These are phyloP conservation scores for Tanypteryx hageni DNA, from an alignment of 2,888 invertebrate genomes.

Conservation along the genomic window DNA sequence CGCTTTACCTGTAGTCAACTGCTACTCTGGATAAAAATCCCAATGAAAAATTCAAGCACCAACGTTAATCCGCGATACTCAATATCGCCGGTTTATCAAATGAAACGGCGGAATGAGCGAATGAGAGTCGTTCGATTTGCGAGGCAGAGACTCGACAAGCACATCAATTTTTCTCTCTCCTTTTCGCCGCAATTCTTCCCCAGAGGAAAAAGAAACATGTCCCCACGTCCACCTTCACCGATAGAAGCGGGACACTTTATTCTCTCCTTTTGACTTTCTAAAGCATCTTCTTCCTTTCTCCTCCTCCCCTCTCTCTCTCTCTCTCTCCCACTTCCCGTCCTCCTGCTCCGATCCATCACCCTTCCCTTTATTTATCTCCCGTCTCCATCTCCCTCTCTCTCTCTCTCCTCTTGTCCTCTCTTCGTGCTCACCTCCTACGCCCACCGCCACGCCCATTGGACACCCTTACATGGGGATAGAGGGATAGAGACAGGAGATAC, in stretches of 20 bases:
- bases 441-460: slow-evolving; percentile 35
- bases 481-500: not conserved
- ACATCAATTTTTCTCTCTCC: not conserved
- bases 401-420: not conserved
- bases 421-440: not conserved
- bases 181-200: not conserved
- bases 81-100: not conserved
- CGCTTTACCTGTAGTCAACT: not conserved
- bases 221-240: no score
- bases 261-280: not conserved
- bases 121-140: not conserved
- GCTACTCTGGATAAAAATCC: not conserved
- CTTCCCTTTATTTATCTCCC: not conserved
- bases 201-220: not conserved
- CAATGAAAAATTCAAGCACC: not conserved
- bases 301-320: not conserved
- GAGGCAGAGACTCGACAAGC: no score
- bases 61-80: not conserved
- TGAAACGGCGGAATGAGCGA: not conserved
- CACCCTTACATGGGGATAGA: not conserved
- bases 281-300: not conserved
- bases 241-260: not conserved
- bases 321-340: not conserved
- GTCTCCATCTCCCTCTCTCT: not conserved
- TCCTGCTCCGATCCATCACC: not conserved